Base-by-base conservation (phyloP, 2,797 vertebrate genomes). In the Silurus aristotelis region DNA sequence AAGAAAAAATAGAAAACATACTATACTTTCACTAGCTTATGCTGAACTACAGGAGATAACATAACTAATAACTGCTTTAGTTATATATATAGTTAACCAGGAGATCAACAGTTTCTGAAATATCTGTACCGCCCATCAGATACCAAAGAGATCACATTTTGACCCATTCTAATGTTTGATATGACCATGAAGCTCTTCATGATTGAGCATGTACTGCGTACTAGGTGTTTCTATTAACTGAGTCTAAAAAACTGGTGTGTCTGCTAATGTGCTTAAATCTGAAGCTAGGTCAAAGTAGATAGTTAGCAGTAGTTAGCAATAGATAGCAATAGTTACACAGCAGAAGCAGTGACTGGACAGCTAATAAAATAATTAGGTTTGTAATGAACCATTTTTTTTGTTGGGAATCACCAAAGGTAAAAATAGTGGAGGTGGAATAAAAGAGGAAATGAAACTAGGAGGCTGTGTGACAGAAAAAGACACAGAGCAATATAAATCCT, bases 401-500 rank as follows among this genome's bases (percentile, higher is more conserved):
- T 22, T 64, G 43, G 46, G 0, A 1, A 79, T 46, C 63, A 19
- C 19, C 20, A 63, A 63, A 79, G 61, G 6, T 27, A 48, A 43
- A 80, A 55, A n/a, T 64, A 58, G 63, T 55, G 38, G 25, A 82
- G 25, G 52, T 43, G 27, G 48, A 55, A 63, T n/a, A 46, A 56
- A 66, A 58, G 52, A 52, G 60, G 22, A 81, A 31, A n/a, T 68
- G 60, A 10, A 63, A 20, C 31, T 46, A 61, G 73, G 46, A 20
- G 31, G 27, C 27, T 71, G 80, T 22, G 25, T 46, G 22, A 75
- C 14, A 84, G 46, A 84, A 78, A 78, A 71, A 60, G 67, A 81
- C 66, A 70, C 43, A 48, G 13, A 58, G 46, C 25, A 43, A 56
- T 27, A 66, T 27, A 61, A 77, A 78, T 15, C 60, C 43, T 20